Conservation (phyloP, 2,888 invertebrate genomes). For the Leucophenga maculata region DNA sequence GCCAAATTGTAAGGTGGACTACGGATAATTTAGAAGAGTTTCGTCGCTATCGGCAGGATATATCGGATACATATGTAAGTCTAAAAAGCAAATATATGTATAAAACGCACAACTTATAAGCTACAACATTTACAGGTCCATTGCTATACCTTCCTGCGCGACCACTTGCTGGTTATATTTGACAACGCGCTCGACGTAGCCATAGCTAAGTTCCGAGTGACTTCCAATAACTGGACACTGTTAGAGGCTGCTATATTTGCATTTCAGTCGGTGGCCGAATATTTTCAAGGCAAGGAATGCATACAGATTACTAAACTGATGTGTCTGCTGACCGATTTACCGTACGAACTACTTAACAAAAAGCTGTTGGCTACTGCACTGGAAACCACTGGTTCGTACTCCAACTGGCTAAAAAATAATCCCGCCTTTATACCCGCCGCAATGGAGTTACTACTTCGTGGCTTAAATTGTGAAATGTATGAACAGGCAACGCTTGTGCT, state of each 20-base stretch:
- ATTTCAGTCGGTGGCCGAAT: constrained; percentile 78
- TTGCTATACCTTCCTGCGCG: constrained; percentile 86
- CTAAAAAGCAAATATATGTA: neutral
- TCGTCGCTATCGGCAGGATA: constrained; percentile 89
- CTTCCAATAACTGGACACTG: constrained; percentile 74
- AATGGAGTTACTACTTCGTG: constrained; percentile 80
- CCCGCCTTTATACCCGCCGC: constrained; percentile 79
- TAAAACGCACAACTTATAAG: too few relatives aligned
- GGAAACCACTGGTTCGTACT: constrained; percentile 87
- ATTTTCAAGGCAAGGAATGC: constrained; percentile 76
- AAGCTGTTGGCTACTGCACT: constrained; percentile 82
- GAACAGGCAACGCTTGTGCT: constrained; percentile 89
- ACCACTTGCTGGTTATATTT: constrained; percentile 81
- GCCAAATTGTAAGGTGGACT: constrained; percentile 76
- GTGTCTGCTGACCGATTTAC: constrained; percentile 77
- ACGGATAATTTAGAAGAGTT: constrained; percentile 89
- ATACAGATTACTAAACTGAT: constrained; percentile 76
- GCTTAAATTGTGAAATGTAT: constrained; percentile 80
- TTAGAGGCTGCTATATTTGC: constrained; percentile 80
- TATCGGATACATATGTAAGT: constrained; percentile 85
- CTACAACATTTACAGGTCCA: constrained; percentile 78
- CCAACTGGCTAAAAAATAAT: constrained; percentile 87
- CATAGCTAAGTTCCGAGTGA: constrained; percentile 71
- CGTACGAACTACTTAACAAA: constrained; percentile 76
- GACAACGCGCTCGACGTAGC: constrained; percentile 77